A percentile compares a stretch with the other conserved stretches of the same genome.
These are phyloP conservation scores for Callopanchax toddi DNA, from an alignment of 2,113 vertebrate species.

Conservation along the genomic window DNA sequence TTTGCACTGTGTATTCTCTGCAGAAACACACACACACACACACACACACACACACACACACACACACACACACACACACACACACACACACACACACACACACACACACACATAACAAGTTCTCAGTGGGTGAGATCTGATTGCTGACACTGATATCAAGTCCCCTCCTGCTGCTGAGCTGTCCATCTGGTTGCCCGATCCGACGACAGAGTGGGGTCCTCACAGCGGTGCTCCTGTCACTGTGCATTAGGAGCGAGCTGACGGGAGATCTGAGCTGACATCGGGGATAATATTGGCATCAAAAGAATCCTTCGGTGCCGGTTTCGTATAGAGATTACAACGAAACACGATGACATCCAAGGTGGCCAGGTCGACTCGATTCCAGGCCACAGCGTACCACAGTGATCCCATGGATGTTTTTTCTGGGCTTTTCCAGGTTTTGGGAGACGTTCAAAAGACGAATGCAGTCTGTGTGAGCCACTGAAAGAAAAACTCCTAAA, in stretches of 20 bases:
- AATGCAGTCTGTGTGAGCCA: too few species aligned
- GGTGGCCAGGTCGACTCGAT: constrained; percentile 52
- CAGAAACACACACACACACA: too few species aligned
- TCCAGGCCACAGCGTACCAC: constrained; percentile 44
- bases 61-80: too few species aligned
- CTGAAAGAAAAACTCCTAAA: constrained; percentile 27
- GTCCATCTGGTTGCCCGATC: constrained; percentile 75
- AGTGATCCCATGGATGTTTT: constrained; percentile 39
- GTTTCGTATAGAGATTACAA: constrained; percentile 45
- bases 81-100: constrained; percentile 5
- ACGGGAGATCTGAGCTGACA: constrained; percentile 64
- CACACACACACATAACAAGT: constrained; percentile 38
- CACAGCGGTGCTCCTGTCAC: constrained; percentile 69
- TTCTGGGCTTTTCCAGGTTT: constrained; percentile 39
- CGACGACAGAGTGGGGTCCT: constrained; percentile 69
- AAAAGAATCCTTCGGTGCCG: constrained; percentile 52
- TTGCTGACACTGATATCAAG: constrained; percentile 76
- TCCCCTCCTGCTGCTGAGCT: constrained; percentile 65
- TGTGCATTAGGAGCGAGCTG: constrained; percentile 61
- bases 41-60: too few species aligned
- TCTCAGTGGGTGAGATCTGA: constrained; percentile 73
- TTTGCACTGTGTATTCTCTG: constrained; percentile 59
- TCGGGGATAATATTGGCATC: constrained; percentile 70
- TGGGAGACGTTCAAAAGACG: too few species aligned
- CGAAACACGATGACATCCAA: constrained; percentile 59